Evolutionary conservation across 2,113 vertebrate genomes (phyloP).

Genomic region (Callochromis pleurospilus): DNA sequence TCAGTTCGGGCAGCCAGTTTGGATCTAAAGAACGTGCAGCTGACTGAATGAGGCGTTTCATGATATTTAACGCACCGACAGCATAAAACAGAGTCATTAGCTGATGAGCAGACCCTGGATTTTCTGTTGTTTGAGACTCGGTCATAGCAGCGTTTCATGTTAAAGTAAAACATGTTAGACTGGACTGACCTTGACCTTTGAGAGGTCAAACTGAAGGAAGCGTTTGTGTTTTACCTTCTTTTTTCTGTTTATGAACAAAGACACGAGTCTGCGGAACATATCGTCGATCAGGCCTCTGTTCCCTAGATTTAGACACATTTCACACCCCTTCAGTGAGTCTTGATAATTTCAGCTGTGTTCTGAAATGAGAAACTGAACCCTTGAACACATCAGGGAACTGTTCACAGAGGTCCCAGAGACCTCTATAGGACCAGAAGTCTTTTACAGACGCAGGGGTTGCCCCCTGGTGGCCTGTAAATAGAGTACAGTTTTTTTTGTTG

Average conservation of each 20-base stretch:
- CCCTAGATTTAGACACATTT: background rate
- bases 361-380: background rate
- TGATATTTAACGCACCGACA: background rate
- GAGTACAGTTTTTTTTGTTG: rapidly evolving
- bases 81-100: background rate
- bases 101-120: background rate
- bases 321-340: background rate
- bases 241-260: background rate
- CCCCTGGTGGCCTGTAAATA: background rate
- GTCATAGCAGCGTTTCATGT: rapidly evolving
- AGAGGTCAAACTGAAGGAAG: background rate
- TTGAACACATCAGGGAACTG: background rate
- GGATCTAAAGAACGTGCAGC: background rate
- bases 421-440: background rate
- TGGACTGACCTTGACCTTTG: background rate
- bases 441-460: background rate
- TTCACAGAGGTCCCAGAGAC: rapidly evolving
- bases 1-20: background rate
- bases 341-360: background rate
- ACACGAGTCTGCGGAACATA: background rate
- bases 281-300: background rate
- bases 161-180: background rate
- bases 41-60: background rate
- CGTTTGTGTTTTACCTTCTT: background rate
- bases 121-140: background rate